These are phyloP conservation scores for Dryobates pubescens DNA, from an alignment of 2,797 vertebrate genomes.

Conservation along the genomic window DNA sequence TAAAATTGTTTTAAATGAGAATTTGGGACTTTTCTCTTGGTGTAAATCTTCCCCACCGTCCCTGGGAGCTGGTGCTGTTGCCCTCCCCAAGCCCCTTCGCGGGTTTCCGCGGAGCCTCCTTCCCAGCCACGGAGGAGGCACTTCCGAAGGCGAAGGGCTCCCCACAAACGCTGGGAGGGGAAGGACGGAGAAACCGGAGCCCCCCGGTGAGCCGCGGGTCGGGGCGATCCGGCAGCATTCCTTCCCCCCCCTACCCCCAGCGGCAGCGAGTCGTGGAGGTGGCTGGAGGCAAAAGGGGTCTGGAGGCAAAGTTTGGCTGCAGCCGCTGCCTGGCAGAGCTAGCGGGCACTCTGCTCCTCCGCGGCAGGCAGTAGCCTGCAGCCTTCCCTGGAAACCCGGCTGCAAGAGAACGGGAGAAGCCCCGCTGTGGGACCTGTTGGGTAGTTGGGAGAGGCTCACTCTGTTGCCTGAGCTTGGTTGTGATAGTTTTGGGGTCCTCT, in stretches of 20 bases:
- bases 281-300: too few species aligned
- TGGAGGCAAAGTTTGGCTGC: conserved; percentile 50
- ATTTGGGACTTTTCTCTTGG: background rate
- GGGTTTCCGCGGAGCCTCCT: background rate
- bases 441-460: background rate
- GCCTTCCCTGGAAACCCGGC: background rate
- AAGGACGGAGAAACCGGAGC: background rate
- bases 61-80: background rate
- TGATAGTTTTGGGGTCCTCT: background rate
- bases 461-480: background rate
- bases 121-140: background rate
- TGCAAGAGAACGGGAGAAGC: background rate
- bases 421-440: background rate
- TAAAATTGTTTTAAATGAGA: background rate
- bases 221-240: background rate
- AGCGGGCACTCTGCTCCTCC: conserved; percentile 31
- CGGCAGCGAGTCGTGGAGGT: background rate
- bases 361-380: conserved; percentile 8
- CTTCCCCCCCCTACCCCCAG: background rate
- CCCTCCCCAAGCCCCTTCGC: background rate
- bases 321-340: conserved; percentile 9
- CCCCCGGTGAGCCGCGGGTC: background rate
- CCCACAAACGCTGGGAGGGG: background rate
- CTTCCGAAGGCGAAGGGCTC: background rate
- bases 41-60: background rate